Evolutionary conservation across 2,113 vertebrate species (phyloP).

Genomic region (Apteryx owenii): DNA sequence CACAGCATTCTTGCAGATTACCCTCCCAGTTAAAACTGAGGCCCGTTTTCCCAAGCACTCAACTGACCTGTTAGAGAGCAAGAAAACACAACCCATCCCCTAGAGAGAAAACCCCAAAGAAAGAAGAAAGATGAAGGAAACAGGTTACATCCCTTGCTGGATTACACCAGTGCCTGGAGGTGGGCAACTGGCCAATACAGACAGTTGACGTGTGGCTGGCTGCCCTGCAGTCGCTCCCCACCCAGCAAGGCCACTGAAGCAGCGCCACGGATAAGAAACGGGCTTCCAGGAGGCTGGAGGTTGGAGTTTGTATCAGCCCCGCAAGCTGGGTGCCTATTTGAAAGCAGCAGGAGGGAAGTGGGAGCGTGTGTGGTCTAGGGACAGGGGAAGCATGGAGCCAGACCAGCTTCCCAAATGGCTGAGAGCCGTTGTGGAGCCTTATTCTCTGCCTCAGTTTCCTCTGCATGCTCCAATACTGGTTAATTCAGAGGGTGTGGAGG

Average conservation of each 20-base stretch:
- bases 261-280: neutral
- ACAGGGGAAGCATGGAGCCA: neutral
- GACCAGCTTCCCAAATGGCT: neutral
- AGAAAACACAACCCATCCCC: neutral
- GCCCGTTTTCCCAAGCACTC: neutral
- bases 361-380: neutral
- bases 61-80: neutral
- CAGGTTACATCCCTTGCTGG: neutral
- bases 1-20: neutral
- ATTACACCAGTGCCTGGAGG: rapidly evolving
- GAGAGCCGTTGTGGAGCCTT: neutral
- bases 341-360: neutral
- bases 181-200: neutral
- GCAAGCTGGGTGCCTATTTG: neutral
- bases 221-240: neutral
- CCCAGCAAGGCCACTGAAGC: neutral
- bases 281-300: neutral
- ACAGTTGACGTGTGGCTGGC: neutral
- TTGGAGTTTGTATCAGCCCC: neutral
- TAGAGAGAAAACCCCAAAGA: neutral
- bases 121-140: neutral
- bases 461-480: neutral
- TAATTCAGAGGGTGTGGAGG: neutral
- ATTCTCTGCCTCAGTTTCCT: neutral
- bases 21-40: neutral